phyloP scores from a whole-genome alignment of 2,888 invertebrate genomes.

The Erebia epiphron region DNA sequence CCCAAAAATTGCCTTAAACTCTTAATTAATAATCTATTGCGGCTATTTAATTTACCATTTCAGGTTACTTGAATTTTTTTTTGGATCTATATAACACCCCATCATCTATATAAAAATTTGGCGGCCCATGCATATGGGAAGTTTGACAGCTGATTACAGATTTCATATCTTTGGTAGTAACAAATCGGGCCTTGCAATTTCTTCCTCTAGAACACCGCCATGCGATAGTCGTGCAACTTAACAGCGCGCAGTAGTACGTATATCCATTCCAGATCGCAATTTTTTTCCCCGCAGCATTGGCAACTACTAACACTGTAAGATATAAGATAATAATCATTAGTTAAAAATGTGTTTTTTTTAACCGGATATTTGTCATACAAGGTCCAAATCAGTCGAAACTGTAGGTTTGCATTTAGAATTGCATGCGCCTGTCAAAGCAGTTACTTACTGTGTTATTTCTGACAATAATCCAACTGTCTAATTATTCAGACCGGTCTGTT shows the following conservation, averaged over 20 bases:
- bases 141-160: slow-evolving; percentile 29
- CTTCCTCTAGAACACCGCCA: slow-evolving; percentile 38
- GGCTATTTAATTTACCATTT: too few relatives aligned
- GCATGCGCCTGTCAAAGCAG: too few relatives aligned
- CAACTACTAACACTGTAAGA: slow-evolving; percentile 45
- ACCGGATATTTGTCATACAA: too few relatives aligned
- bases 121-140: slow-evolving; percentile 46
- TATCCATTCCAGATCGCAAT: slow-evolving; percentile 48
- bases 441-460: too few relatives aligned
- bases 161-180: slow-evolving; percentile 17
- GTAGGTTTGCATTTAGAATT: too few relatives aligned
- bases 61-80: too few relatives aligned
- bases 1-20: too few relatives aligned
- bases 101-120: slow-evolving; percentile 38
- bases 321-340: background rate
- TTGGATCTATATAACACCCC: slow-evolving; percentile 32
- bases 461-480: too few relatives aligned
- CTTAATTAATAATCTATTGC: too few relatives aligned
- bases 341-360: background rate
- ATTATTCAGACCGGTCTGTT: too few relatives aligned
- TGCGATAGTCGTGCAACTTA: slow-evolving; percentile 23
- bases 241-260: slow-evolving; percentile 47
- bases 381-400: too few relatives aligned
- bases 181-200: slow-evolving; percentile 33
- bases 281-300: slow-evolving; percentile 47